Conservation (phyloP, 2,797 vertebrate genomes). For the Rhincodon typus region DNA sequence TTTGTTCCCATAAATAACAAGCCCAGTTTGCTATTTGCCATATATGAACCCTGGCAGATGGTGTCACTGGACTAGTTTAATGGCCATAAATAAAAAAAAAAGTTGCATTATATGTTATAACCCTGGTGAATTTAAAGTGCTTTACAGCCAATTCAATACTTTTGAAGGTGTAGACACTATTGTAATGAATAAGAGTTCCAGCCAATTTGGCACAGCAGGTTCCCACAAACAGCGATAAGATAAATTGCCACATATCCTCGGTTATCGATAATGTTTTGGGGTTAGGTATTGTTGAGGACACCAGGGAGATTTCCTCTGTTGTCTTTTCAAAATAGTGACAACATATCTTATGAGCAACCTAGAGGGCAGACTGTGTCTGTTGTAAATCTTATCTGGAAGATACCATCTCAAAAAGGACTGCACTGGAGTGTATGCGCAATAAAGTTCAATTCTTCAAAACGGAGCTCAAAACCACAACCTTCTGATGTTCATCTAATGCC, state of each 20-base stretch:
- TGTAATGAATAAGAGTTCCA: too few relatives aligned
- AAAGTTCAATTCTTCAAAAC: not conserved
- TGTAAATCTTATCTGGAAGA: not conserved
- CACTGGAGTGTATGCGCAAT: not conserved
- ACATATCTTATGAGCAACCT: too few relatives aligned
- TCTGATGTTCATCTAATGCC: not conserved
- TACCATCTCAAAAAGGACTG: not conserved
- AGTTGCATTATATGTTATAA: too few relatives aligned
- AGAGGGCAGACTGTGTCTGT: not conserved
- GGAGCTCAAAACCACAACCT: not conserved
- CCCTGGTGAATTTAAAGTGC: too few relatives aligned
- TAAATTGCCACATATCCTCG: not conserved
- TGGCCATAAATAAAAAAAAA: too few relatives aligned
- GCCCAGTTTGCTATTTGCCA: too few relatives aligned
- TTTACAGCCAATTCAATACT: too few relatives aligned
- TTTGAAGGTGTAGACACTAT: too few relatives aligned
- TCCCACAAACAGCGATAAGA: not conserved
- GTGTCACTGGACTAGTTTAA: not conserved
- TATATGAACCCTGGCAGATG: too few relatives aligned
- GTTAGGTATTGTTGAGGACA: not conserved
- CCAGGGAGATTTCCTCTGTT: not conserved
- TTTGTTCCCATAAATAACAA: too few relatives aligned
- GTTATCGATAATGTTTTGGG: not conserved
- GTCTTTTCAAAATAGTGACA: not conserved
- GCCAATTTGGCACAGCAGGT: too few relatives aligned